Conservation (phyloP, 2,113 vertebrate genomes). For the Xiphophorus hellerii region DNA sequence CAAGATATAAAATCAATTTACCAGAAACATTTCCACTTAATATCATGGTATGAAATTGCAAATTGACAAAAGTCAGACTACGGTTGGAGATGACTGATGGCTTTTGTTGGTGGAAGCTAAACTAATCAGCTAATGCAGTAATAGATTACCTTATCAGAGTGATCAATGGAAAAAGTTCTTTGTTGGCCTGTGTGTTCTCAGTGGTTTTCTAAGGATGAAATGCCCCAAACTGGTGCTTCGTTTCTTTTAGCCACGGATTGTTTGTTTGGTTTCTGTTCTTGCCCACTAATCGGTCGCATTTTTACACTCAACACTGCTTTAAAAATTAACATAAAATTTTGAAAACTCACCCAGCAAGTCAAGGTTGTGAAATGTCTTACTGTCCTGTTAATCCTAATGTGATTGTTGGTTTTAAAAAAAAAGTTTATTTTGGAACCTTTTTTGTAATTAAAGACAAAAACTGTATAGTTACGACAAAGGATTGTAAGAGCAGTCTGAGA, state of each 20-base stretch:
- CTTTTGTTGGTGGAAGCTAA: constrained; percentile 5
- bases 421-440: no score
- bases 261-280: not conserved
- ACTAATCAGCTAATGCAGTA: constrained; percentile 9
- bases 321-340: no score
- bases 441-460: no score
- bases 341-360: no score
- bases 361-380: no score
- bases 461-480: no score
- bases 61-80: not conserved
- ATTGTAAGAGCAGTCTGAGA: not conserved
- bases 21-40: constrained; percentile 1
- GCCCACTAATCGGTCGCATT: not conserved
- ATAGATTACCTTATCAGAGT: not conserved
- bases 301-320: no score
- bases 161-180: not conserved
- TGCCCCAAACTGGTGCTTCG: not conserved
- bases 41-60: not conserved
- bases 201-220: no score
- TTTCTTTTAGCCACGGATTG: not conserved
- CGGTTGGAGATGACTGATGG: constrained; percentile 12
- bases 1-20: constrained; percentile 5
- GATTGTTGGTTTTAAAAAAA: no score
- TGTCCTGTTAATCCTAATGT: no score
- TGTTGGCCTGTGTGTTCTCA: not conserved